phyloP scores from a whole-genome alignment of 2,797 vertebrate genomes.

The Malurus leucopterus region DNA sequence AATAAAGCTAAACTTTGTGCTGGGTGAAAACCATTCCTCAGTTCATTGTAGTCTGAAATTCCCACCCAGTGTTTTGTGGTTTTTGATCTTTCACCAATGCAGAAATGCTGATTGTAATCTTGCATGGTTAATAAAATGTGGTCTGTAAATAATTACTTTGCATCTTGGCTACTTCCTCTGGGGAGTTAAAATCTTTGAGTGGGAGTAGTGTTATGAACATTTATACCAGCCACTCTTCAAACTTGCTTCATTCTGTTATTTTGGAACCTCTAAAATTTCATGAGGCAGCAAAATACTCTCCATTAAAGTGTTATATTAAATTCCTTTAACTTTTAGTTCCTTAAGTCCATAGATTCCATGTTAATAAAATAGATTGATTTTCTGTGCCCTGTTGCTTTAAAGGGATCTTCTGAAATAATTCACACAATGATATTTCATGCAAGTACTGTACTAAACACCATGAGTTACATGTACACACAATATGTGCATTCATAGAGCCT shows the following conservation, averaged over 20 bases:
- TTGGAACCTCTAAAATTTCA: neutral
- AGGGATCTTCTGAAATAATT: neutral
- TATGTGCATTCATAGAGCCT: neutral
- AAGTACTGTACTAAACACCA: neutral
- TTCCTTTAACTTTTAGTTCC: neutral
- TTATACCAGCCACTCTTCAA: neutral
- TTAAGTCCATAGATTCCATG: neutral
- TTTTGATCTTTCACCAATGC: neutral
- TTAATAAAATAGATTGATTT: neutral
- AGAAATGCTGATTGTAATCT: neutral
- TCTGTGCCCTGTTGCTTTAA: neutral
- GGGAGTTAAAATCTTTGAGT: neutral
- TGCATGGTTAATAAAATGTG: neutral
- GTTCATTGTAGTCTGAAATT: neutral
- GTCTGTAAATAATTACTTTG: neutral
- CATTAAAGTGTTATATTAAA: neutral
- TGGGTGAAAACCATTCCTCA: neutral
- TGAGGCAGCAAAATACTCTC: neutral
- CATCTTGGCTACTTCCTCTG: neutral
- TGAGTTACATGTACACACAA: neutral
- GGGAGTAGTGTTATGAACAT: neutral
- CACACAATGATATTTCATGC: neutral
- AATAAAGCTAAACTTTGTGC: neutral
- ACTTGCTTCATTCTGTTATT: neutral
- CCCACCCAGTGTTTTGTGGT: neutral